Percentiles rank a stretch among this genome's conserved stretches.
Evolutionary conservation across 2,113 vertebrate genomes (phyloP).

Genomic region (Lethenteron reissneri): DNA sequence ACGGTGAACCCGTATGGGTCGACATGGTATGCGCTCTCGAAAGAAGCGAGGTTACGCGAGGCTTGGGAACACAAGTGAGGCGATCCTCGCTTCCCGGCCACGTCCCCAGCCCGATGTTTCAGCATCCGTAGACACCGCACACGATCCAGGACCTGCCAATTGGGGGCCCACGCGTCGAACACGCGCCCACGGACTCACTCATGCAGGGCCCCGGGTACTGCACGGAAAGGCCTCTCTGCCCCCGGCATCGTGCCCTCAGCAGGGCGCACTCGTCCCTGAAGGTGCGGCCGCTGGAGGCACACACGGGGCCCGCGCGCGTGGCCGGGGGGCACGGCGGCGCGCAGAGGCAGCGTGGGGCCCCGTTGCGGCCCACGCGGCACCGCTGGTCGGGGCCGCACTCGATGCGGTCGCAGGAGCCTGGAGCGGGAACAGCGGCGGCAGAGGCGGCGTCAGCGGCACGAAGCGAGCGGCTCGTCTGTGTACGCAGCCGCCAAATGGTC

Average conservation of each 20-base stretch:
- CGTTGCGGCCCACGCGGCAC: slow-evolving; percentile 92
- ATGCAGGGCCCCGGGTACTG: slow-evolving; percentile 97
- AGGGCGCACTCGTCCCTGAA: slow-evolving; percentile 86
- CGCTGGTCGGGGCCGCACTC: slow-evolving; percentile 92
- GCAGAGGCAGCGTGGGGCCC: slow-evolving; percentile 84
- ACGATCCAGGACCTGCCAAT: too few species aligned
- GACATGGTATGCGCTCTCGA: too few species aligned
- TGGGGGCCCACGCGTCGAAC: too few species aligned
- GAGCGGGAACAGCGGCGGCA: not conserved
- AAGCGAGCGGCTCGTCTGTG: too few species aligned
- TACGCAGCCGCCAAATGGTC: too few species aligned
- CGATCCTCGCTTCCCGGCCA: too few species aligned
- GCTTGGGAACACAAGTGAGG: too few species aligned
- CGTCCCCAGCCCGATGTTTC: too few species aligned
- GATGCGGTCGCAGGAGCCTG: slow-evolving; percentile 89
- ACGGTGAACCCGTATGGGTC: too few species aligned
- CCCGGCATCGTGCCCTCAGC: slow-evolving; percentile 85
- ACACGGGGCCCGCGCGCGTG: slow-evolving; percentile 82
- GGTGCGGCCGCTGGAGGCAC: slow-evolving; percentile 82
- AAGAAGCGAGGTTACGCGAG: too few species aligned
- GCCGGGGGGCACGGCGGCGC: slow-evolving; percentile 97
- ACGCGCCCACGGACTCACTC: slow-evolving; percentile 32
- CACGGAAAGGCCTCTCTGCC: slow-evolving; percentile 70
- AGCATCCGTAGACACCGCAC: too few species aligned
- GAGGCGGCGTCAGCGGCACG: too few species aligned